Conservation (phyloP, 1,140 invertebrate genomes). For the Drosophila tristis region DNA sequence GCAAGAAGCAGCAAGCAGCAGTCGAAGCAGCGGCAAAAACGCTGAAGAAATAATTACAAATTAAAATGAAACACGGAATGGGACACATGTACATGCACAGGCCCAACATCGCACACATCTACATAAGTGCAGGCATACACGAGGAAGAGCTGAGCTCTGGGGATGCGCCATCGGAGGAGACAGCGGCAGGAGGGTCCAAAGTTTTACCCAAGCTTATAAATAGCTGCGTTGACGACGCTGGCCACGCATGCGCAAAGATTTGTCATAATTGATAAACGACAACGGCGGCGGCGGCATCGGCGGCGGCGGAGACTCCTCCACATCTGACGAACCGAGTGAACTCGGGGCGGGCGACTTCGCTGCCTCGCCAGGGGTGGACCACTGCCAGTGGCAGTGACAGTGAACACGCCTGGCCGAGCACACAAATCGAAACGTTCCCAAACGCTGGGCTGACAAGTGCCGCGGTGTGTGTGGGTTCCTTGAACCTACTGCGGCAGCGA, state of each 20-base stretch:
- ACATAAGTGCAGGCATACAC: too few relatives aligned
- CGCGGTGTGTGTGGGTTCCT: too few relatives aligned
- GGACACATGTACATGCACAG: constrained; percentile 17
- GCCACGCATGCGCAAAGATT: constrained; percentile 83
- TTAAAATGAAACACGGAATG: constrained; percentile 81
- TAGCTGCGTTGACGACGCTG: constrained; percentile 66
- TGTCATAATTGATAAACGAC: constrained; percentile 84
- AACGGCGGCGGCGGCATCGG: constrained; percentile 43
- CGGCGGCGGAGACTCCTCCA: constrained; percentile 23
- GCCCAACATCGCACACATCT: too few relatives aligned
- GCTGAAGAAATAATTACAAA: constrained; percentile 78
- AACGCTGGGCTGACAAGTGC: background rate
- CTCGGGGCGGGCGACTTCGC: constrained; percentile 25
- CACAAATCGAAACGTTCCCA: constrained; percentile 59
- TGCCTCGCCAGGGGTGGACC: constrained; percentile 23
- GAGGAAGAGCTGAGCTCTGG: constrained; percentile 20
- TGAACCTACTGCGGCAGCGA: too few relatives aligned
- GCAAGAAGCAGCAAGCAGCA: constrained; percentile 11
- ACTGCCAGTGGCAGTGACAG: constrained; percentile 56
- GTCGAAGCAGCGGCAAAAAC: constrained; percentile 51
- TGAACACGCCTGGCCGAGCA: constrained; percentile 57
- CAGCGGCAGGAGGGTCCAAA: constrained; percentile 14
- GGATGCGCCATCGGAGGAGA: background rate
- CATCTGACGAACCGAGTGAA: constrained; percentile 46
- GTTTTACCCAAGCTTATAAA: constrained; percentile 69